These are phyloP conservation scores for Falco rusticolus DNA, from an alignment of 2,797 vertebrate species.

Conservation along the genomic window DNA sequence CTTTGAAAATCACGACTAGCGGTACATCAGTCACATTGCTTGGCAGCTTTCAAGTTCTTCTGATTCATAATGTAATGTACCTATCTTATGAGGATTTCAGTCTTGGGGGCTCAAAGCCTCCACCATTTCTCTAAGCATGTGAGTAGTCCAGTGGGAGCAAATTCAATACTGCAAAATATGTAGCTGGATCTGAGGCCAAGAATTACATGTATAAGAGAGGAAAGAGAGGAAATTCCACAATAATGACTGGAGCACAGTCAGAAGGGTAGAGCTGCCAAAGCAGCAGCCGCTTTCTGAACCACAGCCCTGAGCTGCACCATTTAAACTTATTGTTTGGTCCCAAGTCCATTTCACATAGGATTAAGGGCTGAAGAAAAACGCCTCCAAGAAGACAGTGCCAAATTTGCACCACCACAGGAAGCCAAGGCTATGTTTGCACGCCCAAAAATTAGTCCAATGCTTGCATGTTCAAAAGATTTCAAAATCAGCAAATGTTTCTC, in stretches of 20 bases:
- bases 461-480: neutral
- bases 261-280: neutral
- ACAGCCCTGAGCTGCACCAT: neutral
- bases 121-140: neutral
- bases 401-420: neutral
- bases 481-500: neutral
- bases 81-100: neutral
- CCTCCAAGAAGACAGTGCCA: neutral
- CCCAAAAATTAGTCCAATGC: neutral
- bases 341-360: neutral
- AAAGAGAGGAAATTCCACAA: conserved; percentile 30
- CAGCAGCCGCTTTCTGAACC: neutral
- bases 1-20: neutral
- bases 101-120: neutral
- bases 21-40: neutral
- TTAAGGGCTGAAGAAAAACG: neutral
- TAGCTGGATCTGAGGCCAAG: neutral
- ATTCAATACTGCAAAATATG: neutral
- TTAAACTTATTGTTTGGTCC: neutral
- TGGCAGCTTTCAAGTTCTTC: neutral
- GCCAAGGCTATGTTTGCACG: neutral
- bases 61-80: neutral
- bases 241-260: neutral
- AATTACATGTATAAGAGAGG: neutral
- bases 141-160: neutral